Evolutionary conservation across 1,140 invertebrate species (phyloP), one percentile per base, ranked within the genome.

Genomic region (Neodiprion fabricii): DNA sequence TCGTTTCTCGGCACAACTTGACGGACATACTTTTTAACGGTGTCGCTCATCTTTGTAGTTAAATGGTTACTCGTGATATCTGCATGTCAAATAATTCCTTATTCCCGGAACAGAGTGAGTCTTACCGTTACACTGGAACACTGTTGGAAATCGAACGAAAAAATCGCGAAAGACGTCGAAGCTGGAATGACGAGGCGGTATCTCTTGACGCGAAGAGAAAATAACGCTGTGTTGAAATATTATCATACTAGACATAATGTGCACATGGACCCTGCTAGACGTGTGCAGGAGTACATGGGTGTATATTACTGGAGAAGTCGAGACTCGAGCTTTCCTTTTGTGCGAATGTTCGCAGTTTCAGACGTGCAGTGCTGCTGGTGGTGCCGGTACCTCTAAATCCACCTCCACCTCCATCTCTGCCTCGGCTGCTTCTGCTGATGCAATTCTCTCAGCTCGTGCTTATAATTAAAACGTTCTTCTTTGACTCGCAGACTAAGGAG

Each of bases 401-500:
- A 10, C 23, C 67, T 10, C 12, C 23, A 17, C 68, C 28, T 28
- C 28, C 68, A 40, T 8, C 68, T 14, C 68, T 5, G 9, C 68
- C 61, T 14, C 12, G 61, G 61, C 17, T 65, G 17, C 17, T 65
- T 21, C 17, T 65, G 61, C 17, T 65, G 1, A 17, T 7, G 12
- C 61, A 14, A 14, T 65, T 65, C 61, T 14, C 12, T 14, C 7
- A 14, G 61, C 61, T 65, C 61, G 7, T 65, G 12, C 61, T 65
- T 21, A 77, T 82, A 82, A 82, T 82, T 82, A 82, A 82, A 82
- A 82, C 49, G 79, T 82, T 79, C 74, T 69, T 68, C 40, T 77
- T 79, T 80, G 79, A 81, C 79, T 81, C 80, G 80, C 80, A 73
- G 80, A 79, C 75, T 78, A 65, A 67, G 49, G 65, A 49, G 50